A percentile compares a stretch with the other conserved stretches of the same genome.
Evolutionary conservation across 1,140 invertebrate species (phyloP).

Genomic region (Lepidurus couesii): DNA sequence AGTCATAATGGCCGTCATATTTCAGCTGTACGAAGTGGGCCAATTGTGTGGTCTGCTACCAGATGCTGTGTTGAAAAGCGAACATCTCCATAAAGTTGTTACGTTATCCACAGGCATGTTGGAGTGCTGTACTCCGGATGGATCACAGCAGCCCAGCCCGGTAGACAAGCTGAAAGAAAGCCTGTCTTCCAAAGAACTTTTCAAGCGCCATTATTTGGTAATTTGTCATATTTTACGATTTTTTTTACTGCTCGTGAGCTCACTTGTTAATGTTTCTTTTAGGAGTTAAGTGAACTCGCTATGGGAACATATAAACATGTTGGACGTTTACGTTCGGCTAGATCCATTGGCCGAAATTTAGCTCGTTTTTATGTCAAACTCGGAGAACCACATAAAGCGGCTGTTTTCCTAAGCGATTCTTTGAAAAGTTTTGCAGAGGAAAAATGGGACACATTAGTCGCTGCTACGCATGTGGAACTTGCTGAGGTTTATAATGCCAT

Average conservation of each 20-base stretch:
- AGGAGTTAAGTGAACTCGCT: conserved; percentile 83
- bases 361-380: conserved; percentile 83
- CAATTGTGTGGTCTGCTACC: conserved; percentile 88
- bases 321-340: conserved; percentile 72
- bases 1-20: conserved; percentile 39
- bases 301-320: conserved; percentile 97
- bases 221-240: conserved; percentile 36
- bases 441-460: conserved; percentile 73
- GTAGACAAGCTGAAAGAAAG: conserved; percentile 84
- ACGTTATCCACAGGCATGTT: conserved; percentile 30
- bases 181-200: conserved; percentile 79
- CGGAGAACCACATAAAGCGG: conserved; percentile 78
- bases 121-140: conserved; percentile 52
- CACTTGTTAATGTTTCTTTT: conserved; percentile 15
- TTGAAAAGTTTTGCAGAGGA: conserved; percentile 79
- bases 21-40: conserved; percentile 73
- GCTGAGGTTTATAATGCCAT: conserved; percentile 76
- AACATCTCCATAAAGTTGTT: conserved; percentile 83
- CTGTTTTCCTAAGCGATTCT: conserved; percentile 78
- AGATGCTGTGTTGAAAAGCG: conserved; percentile 65
- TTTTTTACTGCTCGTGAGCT: not conserved
- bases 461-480: conserved; percentile 74
- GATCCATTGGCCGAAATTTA: conserved; percentile 79
- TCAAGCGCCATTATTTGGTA: conserved; percentile 81
- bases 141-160: conserved; percentile 53